Evolutionary conservation across 2,888 invertebrate genomes (phyloP).

Genomic region (Drosophila austrosaltans): DNA sequence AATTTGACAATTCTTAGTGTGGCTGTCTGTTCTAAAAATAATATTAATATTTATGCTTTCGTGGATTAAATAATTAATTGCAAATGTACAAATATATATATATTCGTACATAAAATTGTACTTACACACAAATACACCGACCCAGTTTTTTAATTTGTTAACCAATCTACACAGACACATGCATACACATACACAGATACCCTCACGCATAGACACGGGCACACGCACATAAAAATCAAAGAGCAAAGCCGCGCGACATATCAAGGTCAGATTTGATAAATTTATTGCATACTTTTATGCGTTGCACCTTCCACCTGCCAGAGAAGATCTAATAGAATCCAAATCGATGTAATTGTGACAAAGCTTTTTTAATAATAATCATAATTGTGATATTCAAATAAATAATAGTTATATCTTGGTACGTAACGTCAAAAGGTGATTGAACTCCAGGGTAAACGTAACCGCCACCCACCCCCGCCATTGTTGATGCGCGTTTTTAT

Average conservation of each 20-base stretch:
- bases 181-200: constrained; percentile 24
- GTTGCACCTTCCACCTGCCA: constrained; percentile 15
- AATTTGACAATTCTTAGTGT: constrained; percentile 38
- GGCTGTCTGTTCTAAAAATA: constrained; percentile 26
- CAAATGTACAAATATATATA: constrained; percentile 17
- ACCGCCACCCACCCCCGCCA: constrained; percentile 25
- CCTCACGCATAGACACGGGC: constrained; percentile 18
- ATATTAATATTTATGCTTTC: constrained; percentile 27
- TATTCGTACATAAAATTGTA: neutral
- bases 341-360: neutral
- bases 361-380: constrained; percentile 33
- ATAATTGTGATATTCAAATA: constrained; percentile 38
- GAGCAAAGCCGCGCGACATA: constrained; percentile 40
- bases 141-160: constrained; percentile 14
- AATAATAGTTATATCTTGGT: constrained; percentile 23
- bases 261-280: constrained; percentile 48
- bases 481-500: constrained; percentile 25
- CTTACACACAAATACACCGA: constrained; percentile 14
- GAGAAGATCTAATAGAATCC: neutral
- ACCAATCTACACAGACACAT: constrained; percentile 1
- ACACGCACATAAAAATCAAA: constrained; percentile 22
- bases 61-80: constrained; percentile 30
- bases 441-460: constrained; percentile 46
- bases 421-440: constrained; percentile 68
- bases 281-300: constrained; percentile 25